Percentiles rank a stretch among this genome's conserved stretches.
Evolutionary conservation across 2,888 invertebrate species (phyloP).

Genomic region (Stegana nigrithorax): DNA sequence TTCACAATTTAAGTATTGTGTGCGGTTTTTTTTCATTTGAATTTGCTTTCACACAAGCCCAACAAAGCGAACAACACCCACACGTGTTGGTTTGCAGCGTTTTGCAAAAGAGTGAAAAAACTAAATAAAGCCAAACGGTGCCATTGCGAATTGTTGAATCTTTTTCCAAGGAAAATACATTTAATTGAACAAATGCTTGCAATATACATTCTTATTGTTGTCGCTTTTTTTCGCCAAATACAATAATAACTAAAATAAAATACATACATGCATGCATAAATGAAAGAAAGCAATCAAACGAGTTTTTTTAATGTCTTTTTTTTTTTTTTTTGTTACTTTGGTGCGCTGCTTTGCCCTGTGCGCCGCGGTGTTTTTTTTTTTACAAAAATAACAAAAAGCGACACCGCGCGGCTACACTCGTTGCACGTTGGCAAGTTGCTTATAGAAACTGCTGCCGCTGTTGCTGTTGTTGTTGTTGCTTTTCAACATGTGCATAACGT

Average conservation of each 20-base stretch:
- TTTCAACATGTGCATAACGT: background rate
- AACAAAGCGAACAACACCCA: too few relatives aligned
- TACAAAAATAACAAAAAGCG: background rate
- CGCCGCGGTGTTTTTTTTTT: background rate
- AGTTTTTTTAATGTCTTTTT: slow-evolving; percentile 2
- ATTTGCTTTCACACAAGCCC: too few relatives aligned
- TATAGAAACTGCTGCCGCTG: background rate
- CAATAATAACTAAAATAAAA: background rate
- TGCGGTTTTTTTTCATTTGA: too few relatives aligned
- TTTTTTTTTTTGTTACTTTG: background rate
- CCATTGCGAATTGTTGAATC: background rate
- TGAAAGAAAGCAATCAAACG: slow-evolving; percentile 6
- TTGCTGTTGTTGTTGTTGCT: background rate
- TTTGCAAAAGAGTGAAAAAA: background rate
- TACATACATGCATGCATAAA: background rate
- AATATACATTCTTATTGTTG: background rate
- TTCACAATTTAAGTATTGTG: too few relatives aligned
- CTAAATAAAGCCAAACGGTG: background rate
- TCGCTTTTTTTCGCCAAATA: background rate
- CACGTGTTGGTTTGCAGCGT: background rate
- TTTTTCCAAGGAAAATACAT: slow-evolving; percentile 1
- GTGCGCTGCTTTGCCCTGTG: background rate
- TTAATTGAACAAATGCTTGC: slow-evolving; percentile 1
- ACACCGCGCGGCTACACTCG: background rate
- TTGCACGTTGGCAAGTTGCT: background rate